Percentiles rank a stretch among this genome's conserved stretches.
Conservation (phyloP, 2,113 vertebrate species). For the Dolichallabes microphthalmus region DNA sequence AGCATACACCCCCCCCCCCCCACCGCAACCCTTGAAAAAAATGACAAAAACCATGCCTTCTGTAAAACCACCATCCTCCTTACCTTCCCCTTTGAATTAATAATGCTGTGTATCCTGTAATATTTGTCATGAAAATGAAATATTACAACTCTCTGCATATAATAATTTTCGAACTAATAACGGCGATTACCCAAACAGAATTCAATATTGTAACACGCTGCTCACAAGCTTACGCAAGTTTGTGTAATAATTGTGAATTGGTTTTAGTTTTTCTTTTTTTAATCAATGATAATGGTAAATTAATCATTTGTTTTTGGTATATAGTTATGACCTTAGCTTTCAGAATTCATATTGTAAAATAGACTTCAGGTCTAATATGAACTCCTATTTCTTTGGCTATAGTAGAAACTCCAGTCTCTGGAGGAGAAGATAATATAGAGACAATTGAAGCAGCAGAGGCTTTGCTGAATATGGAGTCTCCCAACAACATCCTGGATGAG, state of each 20-base stretch:
- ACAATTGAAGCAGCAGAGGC: conserved; percentile 76
- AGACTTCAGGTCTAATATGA: neutral
- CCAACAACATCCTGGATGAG: conserved; percentile 84
- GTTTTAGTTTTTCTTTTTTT: neutral
- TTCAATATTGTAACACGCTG: too few relatives aligned
- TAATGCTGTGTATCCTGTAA: too few relatives aligned
- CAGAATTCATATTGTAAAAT: neutral
- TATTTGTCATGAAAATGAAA: too few relatives aligned
- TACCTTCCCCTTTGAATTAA: too few relatives aligned
- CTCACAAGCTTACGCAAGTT: too few relatives aligned
- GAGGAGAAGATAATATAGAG: conserved; percentile 76
- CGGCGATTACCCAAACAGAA: too few relatives aligned
- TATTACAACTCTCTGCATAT: too few relatives aligned
- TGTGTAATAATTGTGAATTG: neutral
- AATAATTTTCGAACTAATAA: too few relatives aligned
- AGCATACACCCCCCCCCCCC: too few relatives aligned
- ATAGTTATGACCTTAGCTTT: neutral
- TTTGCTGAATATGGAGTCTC: conserved; percentile 83
- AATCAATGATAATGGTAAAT: neutral
- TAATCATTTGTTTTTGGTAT: neutral
- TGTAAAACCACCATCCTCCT: too few relatives aligned
- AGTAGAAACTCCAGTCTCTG: conserved; percentile 69
- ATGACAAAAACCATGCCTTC: too few relatives aligned
- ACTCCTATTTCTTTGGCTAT: conserved; percentile 23
- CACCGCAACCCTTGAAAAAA: too few relatives aligned